Conservation (phyloP, 30 jellyfish, hydroid and myxozoan species). For the Turritopsis dohrnii region DNA sequence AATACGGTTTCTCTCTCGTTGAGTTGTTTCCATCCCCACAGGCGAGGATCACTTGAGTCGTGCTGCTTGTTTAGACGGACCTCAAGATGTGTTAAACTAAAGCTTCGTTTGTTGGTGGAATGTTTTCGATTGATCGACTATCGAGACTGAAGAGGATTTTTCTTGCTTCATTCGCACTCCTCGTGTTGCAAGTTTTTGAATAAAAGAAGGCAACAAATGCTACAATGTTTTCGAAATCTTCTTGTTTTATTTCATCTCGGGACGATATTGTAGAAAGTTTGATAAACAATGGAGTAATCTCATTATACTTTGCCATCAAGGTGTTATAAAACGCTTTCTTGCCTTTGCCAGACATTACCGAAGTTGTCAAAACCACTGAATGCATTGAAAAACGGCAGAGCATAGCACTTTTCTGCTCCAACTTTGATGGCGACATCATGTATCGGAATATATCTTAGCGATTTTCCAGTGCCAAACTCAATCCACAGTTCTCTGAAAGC, state of each 20-base stretch:
- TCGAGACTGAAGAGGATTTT: no score
- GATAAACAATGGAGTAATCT: no score
- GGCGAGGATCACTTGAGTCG: no score
- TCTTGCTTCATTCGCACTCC: no score
- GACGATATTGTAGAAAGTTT: no score
- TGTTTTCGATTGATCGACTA: no score
- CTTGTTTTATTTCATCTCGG: no score
- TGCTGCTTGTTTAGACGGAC: background rate
- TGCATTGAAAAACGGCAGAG: background rate
- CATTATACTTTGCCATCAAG: background rate
- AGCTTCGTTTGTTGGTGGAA: background rate
- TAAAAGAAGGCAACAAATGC: no score
- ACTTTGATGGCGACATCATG: background rate
- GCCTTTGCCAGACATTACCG: conserved; percentile 3
- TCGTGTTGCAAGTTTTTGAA: no score
- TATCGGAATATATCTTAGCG: background rate
- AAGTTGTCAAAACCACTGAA: background rate
- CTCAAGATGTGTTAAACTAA: background rate
- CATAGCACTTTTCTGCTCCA: background rate
- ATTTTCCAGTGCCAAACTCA: background rate
- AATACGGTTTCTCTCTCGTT: no score
- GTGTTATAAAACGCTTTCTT: background rate
- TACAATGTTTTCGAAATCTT: no score
- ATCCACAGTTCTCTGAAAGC: background rate
- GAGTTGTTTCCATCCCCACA: no score